Base-by-base conservation (phyloP, 2,888 invertebrate genomes). In the Diplolepis rosae region DNA sequence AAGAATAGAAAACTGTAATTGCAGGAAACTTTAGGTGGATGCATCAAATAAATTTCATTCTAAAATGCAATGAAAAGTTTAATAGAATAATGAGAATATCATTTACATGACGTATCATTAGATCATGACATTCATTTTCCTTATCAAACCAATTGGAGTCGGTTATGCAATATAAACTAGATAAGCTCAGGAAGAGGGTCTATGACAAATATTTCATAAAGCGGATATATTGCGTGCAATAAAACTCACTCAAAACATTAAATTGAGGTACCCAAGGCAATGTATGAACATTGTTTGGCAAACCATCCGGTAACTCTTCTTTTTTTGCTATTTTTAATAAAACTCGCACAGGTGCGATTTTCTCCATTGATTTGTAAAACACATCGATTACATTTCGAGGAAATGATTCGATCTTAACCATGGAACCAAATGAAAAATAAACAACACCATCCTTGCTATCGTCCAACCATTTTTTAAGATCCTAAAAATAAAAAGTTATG, bases 341-440 rank as follows among this genome's bases (percentile, higher is more conserved):
- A 5, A 88, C 82, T 0, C 82, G 80, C 0, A 82, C 68, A 22
- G 88, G 88, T 27, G 84, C 75, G 32, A 87, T 75, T 72, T 83
- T 84, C 45, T 65, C 75, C n/a, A 88, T 66, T 0, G 84, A 80
- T 18, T 77, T 71, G 66, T 84, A 86, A 28, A 88, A 79, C n/a
- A 80, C 73, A 0, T 76, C 66, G 0, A 87, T 2, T 0, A 71
- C 48, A 1, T 82, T 68, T 2, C 32, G 22, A 0, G 87, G 84
- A 68, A 87, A 82, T 0, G 80, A 71, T 69, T 88, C 88, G 15
- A 87, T 82, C 51, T 72, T 79, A 0, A 89, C 66, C 81, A 87
- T 81, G 0, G 87, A 86, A 0, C 89, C 89, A 9, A 89, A 84
- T n/a, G 84, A 79, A 22, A 89, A 84, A 69, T 87, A 87, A 1